Evolutionary conservation across 2,888 invertebrate genomes (phyloP), one percentile per base, ranked within the genome.

Genomic region (Limenitis camilla): DNA sequence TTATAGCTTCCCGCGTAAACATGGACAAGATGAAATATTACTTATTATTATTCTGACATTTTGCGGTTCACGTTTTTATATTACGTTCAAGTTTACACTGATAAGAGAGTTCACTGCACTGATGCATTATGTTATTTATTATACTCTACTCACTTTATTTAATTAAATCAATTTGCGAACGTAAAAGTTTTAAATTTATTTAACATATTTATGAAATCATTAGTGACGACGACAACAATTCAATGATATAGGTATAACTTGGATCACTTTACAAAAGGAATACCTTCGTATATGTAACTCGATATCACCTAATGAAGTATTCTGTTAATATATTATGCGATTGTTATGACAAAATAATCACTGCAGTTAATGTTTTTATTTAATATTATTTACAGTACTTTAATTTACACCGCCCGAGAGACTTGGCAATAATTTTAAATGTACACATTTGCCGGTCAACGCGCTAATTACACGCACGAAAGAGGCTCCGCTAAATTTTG

Each of bases 1-100:
- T 85, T 83, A 84, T 82, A 74, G 78, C 76, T 75, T 74, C 61
- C 74, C 74, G 81, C 74, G 76, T 75, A 76, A 81, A 79, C 71
- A 71, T 64, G 72, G 74, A 73, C 62, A 54, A 61, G 19, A 19
- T 19, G 19, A 19, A 19, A 19, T 19, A 19, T 19, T 19, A 33
- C 19, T 10, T 40, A 11, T 29, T 32, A 35, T 19, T 30, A 6
- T 40, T 46, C n/a, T 40, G 10, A 33, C 9, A 44, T 33, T 35
- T 40, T 50, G 29, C 19, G n/a, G 33, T 40, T 35, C 32, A 33
- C 33, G 28, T 19, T 32, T 32, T 6, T 31, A 33, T 43, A 41
- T 30, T 31, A 30, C 30, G 11, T 27, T 6, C 7, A 7, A 27
- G 31, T 28, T 31, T 30, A 30, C 27, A 19, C n/a, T 47, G 49